A percentile compares a stretch with the other conserved stretches of the same genome.
phyloP scores from a whole-genome alignment of 2,888 invertebrate genomes.

The Celastrina argiolus region DNA sequence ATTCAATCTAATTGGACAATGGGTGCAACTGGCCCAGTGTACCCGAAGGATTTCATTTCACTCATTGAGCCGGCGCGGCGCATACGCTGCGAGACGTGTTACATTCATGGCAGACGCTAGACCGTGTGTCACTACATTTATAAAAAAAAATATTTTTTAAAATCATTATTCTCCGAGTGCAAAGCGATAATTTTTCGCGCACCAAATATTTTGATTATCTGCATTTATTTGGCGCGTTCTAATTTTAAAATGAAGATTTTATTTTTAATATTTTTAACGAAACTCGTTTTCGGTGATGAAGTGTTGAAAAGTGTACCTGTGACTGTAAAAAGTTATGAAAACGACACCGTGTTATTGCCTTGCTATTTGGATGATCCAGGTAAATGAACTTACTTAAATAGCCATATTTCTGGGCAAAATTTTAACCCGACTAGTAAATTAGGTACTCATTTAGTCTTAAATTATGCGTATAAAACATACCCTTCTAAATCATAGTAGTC shows the following conservation, averaged over 20 bases:
- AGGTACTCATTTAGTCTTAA: no score
- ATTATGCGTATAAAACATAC: no score
- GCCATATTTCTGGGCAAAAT: no score
- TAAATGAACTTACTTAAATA: slow-evolving; percentile 46
- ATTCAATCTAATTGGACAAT: slow-evolving; percentile 17
- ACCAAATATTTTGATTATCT: neutral
- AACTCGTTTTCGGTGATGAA: slow-evolving; percentile 49
- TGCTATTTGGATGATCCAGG: slow-evolving; percentile 83
- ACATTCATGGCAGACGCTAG: slow-evolving; percentile 45
- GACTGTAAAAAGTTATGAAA: slow-evolving; percentile 85
- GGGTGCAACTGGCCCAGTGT: slow-evolving; percentile 39
- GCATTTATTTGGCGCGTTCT: neutral
- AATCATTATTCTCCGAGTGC: neutral
- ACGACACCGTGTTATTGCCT: slow-evolving; percentile 86
- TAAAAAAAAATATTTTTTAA: neutral
- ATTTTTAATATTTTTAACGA: slow-evolving; percentile 26
- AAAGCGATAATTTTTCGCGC: neutral
- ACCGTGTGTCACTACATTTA: neutral
- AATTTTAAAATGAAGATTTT: slow-evolving; percentile 21
- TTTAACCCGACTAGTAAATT: no score
- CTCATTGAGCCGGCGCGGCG: slow-evolving; percentile 50
- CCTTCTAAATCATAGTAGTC: no score
- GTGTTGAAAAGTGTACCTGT: slow-evolving; percentile 84
- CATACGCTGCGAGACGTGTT: slow-evolving; percentile 49
- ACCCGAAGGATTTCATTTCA: slow-evolving; percentile 34